phyloP scores from a whole-genome alignment of 2,113 vertebrate species.

The Peromyscus leucopus region DNA sequence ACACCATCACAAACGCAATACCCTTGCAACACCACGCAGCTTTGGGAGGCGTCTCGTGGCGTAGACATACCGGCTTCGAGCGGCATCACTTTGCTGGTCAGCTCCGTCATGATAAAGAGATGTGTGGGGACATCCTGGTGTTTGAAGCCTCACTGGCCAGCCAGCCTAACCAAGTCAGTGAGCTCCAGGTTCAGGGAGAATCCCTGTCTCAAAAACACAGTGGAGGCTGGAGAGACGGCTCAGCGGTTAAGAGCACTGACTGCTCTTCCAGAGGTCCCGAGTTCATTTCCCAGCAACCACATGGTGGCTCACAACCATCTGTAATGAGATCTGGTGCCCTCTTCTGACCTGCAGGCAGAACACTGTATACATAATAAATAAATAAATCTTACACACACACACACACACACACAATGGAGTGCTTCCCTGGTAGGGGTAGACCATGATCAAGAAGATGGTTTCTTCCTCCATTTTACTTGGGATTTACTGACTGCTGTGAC shows the following conservation, averaged over 20 bases:
- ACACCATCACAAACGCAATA: neutral
- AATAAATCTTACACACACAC: no score
- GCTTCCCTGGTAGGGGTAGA: neutral
- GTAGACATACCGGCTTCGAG: neutral
- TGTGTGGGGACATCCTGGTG: neutral
- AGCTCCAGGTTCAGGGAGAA: neutral
- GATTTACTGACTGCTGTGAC: neutral
- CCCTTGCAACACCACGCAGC: fast-evolving
- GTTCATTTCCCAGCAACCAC: no score
- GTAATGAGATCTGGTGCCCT: no score
- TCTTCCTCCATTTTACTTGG: neutral
- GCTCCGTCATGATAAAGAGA: neutral
- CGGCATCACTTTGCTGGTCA: neutral
- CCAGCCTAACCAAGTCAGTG: neutral
- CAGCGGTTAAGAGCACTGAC: no score
- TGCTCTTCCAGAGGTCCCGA: no score
- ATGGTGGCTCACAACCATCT: no score
- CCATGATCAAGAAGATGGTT: neutral
- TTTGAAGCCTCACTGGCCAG: neutral
- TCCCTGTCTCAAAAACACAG: neutral
- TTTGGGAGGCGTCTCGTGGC: fast-evolving
- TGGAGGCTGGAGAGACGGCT: no score
- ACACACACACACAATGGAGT: neutral
- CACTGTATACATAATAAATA: no score
- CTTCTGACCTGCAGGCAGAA: no score